Base-by-base conservation (phyloP, 2,888 invertebrate species). In the Polymixis lichenea region DNA sequence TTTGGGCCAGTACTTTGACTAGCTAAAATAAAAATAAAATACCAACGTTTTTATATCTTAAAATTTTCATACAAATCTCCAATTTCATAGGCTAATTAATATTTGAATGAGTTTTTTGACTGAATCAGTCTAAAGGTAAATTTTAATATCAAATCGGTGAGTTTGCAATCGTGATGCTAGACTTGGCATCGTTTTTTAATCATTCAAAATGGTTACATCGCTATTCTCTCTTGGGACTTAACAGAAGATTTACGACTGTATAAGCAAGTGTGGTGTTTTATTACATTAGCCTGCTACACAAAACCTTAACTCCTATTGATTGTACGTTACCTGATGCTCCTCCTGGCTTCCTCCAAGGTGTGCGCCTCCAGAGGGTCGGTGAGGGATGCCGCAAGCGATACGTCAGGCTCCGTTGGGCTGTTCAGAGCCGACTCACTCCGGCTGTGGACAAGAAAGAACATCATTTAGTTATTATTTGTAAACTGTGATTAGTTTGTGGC, bases 321-420 rank as follows among this genome's bases (percentile, higher is more conserved):
- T 49, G 17, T n/a, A 6, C 32, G 15, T 68, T 94, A 96, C 97
- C 96, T 96, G 87, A 97, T 98, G 84, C 98, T 97, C 89, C 97
- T 97, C 90, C 97, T 97, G 58, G 98, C 98, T 89, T 98, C 98
- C 77, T 98, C 98, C 90, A 98, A 92, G 84, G 97, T 97, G 88
- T 97, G 97, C 43, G 97, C 97, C 91, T 97, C 97, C 85, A 96
- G 92, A 2, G 96, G 96, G 87, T 97, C 97, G 22, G 96, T 96
- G 83, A 97, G 95, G n/a, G 97, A 97, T 72, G 96, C 94, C 73
- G 97, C 97, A 83, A 97, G 93, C 43, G 97, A 97, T 84, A 97
- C 95, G 87, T 96, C 97, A 74, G 96, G 96, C 92, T 97, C 97
- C 87, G 96, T 97, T 55, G 97, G 96, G 89, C 96, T 97, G 90